Evolutionary conservation across 2,797 vertebrate genomes (phyloP).

Genomic region (Cygnus olor): DNA sequence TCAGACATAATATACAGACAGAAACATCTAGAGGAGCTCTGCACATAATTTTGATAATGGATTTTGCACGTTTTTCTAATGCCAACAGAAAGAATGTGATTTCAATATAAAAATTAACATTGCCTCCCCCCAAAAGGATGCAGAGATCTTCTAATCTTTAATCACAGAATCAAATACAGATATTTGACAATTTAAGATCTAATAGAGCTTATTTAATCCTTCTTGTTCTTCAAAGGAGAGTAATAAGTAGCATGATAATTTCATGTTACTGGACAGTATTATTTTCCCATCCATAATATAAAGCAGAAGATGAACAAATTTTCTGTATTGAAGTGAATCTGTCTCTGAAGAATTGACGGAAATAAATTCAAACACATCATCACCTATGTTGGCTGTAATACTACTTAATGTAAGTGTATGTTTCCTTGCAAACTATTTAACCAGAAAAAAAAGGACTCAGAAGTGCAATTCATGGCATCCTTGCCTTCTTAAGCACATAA

Average conservation of each 20-base stretch:
- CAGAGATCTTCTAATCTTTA: background rate
- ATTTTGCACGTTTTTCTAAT: background rate
- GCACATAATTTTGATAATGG: no score
- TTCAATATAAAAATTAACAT: background rate
- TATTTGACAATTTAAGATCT: background rate
- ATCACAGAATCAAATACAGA: background rate
- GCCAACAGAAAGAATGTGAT: rapidly evolving
- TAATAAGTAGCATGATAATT: background rate
- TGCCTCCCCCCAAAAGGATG: background rate
- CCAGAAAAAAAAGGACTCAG: background rate
- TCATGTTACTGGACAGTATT: background rate
- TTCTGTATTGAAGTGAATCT: background rate
- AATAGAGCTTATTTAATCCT: background rate
- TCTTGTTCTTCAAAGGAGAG: background rate
- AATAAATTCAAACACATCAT: background rate
- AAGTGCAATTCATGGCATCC: background rate
- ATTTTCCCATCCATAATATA: background rate
- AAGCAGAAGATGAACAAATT: background rate
- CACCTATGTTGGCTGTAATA: background rate
- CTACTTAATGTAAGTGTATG: background rate
- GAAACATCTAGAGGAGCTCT: background rate
- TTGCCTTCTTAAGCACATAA: background rate
- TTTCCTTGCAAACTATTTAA: background rate
- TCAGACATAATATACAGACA: background rate
- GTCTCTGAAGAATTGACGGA: background rate